Base-by-base conservation (phyloP, 2,888 invertebrate genomes). In the Drosophila diplacantha region DNA sequence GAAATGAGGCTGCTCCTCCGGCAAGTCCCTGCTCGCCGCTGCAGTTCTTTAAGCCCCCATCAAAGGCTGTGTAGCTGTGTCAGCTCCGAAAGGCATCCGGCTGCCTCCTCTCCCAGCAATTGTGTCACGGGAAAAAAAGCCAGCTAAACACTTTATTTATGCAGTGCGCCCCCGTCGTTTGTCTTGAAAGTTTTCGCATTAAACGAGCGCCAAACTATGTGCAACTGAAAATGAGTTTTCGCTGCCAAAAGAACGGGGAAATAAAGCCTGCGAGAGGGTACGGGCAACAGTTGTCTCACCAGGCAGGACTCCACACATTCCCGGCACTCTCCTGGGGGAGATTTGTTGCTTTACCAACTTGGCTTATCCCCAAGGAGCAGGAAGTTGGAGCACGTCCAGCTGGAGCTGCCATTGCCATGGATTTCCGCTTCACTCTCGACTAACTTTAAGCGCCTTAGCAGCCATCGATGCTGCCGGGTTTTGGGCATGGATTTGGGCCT, bases 91-190 rank as follows among this genome's bases (percentile, higher is more conserved):
- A 11, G 38, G 26, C 24, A 37, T 52, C 12, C 41, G 7, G 29
- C 29, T 44, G 16, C 32, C 50, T 29, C 54, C 58, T 65, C 60
- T 71, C 61, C 72, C 24, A 24, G 41, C 41, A 78, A 77, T 77
- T 74, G 71, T 80, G 77, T 80, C 75, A 54, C 62, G 41, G 9
- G 5, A 76, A 73, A 73, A 75, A 77, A 64, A 62, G 75, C 67
- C 65, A 75, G 72, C 75, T 75, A 75, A 78, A 77, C 78, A 75
- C 81, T 78, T 71, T 79, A 78, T 78, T 81, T 79, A 78, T 81
- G 74, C 69, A 65, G 52, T 68, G 51, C 54, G 53, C 61, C 64
- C 56, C 43, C 44, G 69, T 61, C 78, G 75, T 75, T 78, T 70
- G 74, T 75, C 75, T 65, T 70, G 52, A 81, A 81, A 79, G 69